phyloP scores from a whole-genome alignment of 2,797 vertebrate species.

The Falco concolor region DNA sequence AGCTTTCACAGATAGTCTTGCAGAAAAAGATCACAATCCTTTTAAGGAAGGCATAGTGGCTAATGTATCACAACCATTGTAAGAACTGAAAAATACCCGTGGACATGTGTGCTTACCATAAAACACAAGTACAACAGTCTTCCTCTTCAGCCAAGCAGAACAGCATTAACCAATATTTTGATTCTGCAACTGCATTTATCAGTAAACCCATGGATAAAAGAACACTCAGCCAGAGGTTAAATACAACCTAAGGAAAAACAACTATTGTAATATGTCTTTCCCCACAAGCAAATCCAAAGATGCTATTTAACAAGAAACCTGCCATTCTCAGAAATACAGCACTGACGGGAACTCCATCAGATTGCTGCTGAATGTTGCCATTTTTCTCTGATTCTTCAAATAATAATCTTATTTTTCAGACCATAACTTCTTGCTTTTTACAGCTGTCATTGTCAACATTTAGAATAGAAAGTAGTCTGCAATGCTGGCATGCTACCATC shows the following conservation, averaged over 20 bases:
- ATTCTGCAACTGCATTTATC: background rate
- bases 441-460: background rate
- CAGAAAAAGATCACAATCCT: background rate
- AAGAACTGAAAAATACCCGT: background rate
- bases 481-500: background rate
- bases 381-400: background rate
- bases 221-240: background rate
- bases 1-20: background rate
- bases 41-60: background rate
- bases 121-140: background rate
- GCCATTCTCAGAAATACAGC: background rate
- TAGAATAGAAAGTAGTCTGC: background rate
- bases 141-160: background rate
- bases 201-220: background rate
- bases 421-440: background rate
- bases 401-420: background rate
- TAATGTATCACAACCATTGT: background rate
- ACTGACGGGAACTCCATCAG: background rate
- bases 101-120: background rate
- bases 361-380: background rate
- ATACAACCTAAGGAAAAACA: background rate
- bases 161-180: background rate
- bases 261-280: background rate
- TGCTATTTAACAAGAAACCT: background rate
- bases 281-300: background rate